phyloP scores from a whole-genome alignment of 2,797 vertebrate species.

The Hoplostethus atlanticus region DNA sequence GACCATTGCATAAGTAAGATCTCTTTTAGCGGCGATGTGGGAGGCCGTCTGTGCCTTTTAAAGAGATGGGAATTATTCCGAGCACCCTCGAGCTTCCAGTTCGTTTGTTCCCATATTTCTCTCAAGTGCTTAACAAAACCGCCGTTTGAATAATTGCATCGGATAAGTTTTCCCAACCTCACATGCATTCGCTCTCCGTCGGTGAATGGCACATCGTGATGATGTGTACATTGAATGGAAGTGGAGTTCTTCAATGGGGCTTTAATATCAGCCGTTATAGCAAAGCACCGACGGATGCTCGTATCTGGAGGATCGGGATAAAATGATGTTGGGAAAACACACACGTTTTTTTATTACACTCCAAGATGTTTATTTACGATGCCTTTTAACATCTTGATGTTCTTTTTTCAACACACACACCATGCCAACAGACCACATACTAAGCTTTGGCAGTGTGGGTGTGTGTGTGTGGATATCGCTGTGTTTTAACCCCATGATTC shows the following conservation, averaged over 20 bases:
- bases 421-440: background rate
- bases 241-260: slow-evolving; percentile 1
- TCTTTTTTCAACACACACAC: background rate
- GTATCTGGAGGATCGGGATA: background rate
- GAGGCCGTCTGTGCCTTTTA: slow-evolving; percentile 67
- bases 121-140: slow-evolving; percentile 45
- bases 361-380: background rate
- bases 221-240: slow-evolving; percentile 1
- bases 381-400: background rate
- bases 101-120: slow-evolving; percentile 44
- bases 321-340: background rate
- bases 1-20: slow-evolving; percentile 68
- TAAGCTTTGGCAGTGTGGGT: slow-evolving; percentile 22
- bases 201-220: slow-evolving; percentile 20
- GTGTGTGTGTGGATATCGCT: slow-evolving; percentile 34
- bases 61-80: slow-evolving; percentile 60
- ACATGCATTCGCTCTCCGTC: slow-evolving; percentile 18
- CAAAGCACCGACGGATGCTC: slow-evolving; percentile 2
- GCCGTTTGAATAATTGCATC: slow-evolving; percentile 53
- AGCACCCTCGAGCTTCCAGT: slow-evolving; percentile 51
- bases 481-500: slow-evolving; percentile 36
- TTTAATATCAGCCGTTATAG: slow-evolving; percentile 10
- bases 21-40: slow-evolving; percentile 58
- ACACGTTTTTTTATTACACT: background rate
- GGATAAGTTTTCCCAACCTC: slow-evolving; percentile 32